These are phyloP conservation scores for Steatocranus sp. DNA, from an alignment of 2,797 vertebrate genomes.

Conservation along the genomic window DNA sequence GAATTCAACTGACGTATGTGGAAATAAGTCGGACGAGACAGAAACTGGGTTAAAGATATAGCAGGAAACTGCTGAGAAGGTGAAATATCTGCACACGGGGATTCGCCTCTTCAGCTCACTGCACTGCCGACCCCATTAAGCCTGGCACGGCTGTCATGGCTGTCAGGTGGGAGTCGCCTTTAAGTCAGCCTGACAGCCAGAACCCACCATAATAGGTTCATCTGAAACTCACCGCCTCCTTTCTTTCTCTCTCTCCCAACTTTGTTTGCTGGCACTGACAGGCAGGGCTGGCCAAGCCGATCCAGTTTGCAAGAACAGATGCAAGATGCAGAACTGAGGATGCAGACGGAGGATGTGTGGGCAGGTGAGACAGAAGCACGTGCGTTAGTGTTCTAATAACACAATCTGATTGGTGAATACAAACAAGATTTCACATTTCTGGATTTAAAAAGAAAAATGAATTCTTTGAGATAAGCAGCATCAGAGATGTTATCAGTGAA, in stretches of 20 bases:
- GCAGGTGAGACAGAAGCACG: neutral
- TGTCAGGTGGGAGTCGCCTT: slow-evolving; percentile 54
- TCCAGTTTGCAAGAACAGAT: neutral
- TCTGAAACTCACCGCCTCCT: slow-evolving; percentile 20
- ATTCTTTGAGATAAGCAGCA: neutral
- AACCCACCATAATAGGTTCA: slow-evolving; percentile 54
- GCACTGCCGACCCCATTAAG: slow-evolving; percentile 56
- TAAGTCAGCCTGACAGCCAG: slow-evolving; percentile 44
- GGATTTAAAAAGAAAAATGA: neutral
- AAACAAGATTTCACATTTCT: neutral
- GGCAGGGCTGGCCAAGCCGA: neutral
- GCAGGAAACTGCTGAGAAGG: slow-evolving; percentile 40
- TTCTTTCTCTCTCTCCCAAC: neutral
- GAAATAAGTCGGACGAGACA: slow-evolving; percentile 12
- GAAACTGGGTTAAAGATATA: slow-evolving; percentile 40
- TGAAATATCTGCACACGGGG: slow-evolving; percentile 31
- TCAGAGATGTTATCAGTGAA: slow-evolving; percentile 1
- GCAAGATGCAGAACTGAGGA: neutral
- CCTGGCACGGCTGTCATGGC: slow-evolving; percentile 27
- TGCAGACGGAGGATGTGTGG: neutral
- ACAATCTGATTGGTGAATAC: neutral
- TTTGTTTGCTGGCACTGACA: neutral
- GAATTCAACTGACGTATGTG: slow-evolving; percentile 11
- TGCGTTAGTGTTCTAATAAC: neutral
- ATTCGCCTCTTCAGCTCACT: slow-evolving; percentile 37